These are phyloP conservation scores for Colletes gigas DNA, from an alignment of 1,140 invertebrate genomes.

Conservation along the genomic window DNA sequence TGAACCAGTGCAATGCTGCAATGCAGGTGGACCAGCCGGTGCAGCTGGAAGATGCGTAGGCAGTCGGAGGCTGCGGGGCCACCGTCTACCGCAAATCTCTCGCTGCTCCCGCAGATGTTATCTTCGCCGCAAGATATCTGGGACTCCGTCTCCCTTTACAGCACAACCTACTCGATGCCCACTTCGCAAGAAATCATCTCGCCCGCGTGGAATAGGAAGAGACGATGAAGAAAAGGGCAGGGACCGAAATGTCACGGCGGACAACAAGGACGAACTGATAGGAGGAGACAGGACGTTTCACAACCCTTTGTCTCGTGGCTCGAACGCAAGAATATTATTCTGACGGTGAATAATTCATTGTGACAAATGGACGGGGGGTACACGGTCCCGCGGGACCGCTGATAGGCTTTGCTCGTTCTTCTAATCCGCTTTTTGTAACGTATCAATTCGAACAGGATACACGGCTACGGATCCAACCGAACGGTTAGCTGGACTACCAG, in stretches of 20 bases:
- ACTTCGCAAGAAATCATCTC: slow-evolving; percentile 45
- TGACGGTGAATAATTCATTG: slow-evolving; percentile 25
- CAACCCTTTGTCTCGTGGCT: slow-evolving; percentile 23
- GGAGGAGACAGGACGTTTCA: not conserved
- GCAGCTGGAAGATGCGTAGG: slow-evolving; percentile 48
- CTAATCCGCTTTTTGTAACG: slow-evolving; percentile 14
- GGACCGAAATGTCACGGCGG: not conserved
- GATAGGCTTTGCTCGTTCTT: not conserved
- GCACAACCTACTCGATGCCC: slow-evolving; percentile 15
- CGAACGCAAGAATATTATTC: slow-evolving; percentile 7
- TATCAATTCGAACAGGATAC: slow-evolving; percentile 14
- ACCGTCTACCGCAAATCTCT: slow-evolving; percentile 54
- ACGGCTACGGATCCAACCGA: not conserved
- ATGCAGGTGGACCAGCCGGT: slow-evolving; percentile 52
- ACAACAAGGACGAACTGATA: slow-evolving; percentile 43
- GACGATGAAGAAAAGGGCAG: slow-evolving; percentile 38
- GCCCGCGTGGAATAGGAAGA: slow-evolving; percentile 53
- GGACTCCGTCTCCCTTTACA: slow-evolving; percentile 26
- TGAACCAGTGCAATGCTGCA: slow-evolving; percentile 47
- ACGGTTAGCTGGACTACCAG: not conserved
- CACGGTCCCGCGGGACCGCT: not conserved
- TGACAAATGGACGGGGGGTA: slow-evolving; percentile 17
- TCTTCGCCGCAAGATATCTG: slow-evolving; percentile 40
- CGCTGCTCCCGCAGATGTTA: slow-evolving; percentile 51
- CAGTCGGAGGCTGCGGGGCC: slow-evolving; percentile 32